Conservation (phyloP, 1,140 invertebrate genomes). For the Leptinotarsa lineolata region DNA sequence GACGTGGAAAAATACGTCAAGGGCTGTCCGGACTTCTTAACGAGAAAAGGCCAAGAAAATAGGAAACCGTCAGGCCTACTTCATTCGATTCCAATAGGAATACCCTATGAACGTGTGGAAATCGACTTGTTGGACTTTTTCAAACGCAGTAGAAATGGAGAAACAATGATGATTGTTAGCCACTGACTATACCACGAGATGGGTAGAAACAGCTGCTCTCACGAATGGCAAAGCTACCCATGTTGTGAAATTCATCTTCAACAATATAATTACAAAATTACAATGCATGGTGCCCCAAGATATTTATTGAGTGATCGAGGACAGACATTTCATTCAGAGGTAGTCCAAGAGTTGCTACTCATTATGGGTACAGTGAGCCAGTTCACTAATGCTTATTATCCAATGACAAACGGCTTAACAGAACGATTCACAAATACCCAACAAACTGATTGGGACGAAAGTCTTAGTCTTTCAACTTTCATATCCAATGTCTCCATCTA, state of each 20-base stretch:
- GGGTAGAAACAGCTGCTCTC: too few species aligned
- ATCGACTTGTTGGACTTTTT: slow-evolving; percentile 44
- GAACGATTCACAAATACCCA: too few species aligned
- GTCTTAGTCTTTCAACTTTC: too few species aligned
- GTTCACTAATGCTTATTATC: too few species aligned
- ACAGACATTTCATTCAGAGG: too few species aligned
- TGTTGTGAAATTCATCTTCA: too few species aligned
- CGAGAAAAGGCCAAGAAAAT: slow-evolving; percentile 13
- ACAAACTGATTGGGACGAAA: slow-evolving; percentile 41
- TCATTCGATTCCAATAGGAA: slow-evolving; percentile 22
- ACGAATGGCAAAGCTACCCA: slow-evolving; percentile 31
- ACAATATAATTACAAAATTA: slow-evolving; percentile 34
- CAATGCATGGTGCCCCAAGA: slow-evolving; percentile 37
- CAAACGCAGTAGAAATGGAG: slow-evolving; percentile 29
- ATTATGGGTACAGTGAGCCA: too few species aligned
- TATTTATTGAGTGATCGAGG: too few species aligned
- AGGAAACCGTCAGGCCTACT: slow-evolving; percentile 11
- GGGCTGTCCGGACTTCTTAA: slow-evolving; percentile 13
- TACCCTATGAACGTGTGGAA: slow-evolving; percentile 24
- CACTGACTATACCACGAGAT: too few species aligned
- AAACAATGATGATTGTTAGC: slow-evolving; percentile 41
- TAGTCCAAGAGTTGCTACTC: too few species aligned
- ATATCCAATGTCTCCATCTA: slow-evolving; percentile 34
- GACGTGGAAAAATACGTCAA: slow-evolving; percentile 22
- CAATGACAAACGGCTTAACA: too few species aligned